Evolutionary conservation across 1,140 invertebrate genomes (phyloP).

Genomic region (Caerostris extrusa): DNA sequence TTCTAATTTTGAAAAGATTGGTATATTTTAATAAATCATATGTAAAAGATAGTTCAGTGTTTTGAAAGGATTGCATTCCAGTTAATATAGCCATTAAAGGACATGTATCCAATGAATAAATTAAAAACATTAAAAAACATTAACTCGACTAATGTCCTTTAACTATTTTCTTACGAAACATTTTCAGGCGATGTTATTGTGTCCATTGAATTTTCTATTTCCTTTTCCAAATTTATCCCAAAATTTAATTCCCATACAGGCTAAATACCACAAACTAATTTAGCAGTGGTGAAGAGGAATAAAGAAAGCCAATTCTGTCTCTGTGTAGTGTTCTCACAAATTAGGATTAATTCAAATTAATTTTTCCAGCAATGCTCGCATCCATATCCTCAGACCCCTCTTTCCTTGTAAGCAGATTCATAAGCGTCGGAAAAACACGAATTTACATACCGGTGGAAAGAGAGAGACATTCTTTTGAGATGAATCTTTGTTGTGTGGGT

Average conservation of each 20-base stretch:
- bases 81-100: too few relatives aligned
- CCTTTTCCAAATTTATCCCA: not conserved
- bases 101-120: too few relatives aligned
- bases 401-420: not conserved
- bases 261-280: too few relatives aligned
- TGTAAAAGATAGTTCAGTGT: too few relatives aligned
- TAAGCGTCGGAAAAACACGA: not conserved
- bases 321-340: not conserved
- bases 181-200: too few relatives aligned
- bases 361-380: not conserved
- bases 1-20: too few relatives aligned
- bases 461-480: slow-evolving; percentile 10
- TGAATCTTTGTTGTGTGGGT: not conserved
- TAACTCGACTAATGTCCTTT: too few relatives aligned
- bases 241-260: not conserved
- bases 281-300: too few relatives aligned
- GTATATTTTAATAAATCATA: too few relatives aligned
- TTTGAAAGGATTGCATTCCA: too few relatives aligned
- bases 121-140: too few relatives aligned
- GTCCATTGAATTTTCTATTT: not conserved
- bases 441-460: not conserved
- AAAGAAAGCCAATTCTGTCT: not conserved
- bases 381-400: not conserved
- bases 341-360: slow-evolving; percentile 27
- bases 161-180: too few relatives aligned